Evolutionary conservation across 1,140 invertebrate species (phyloP).

Genomic region (Temnothorax curvispinosus): DNA sequence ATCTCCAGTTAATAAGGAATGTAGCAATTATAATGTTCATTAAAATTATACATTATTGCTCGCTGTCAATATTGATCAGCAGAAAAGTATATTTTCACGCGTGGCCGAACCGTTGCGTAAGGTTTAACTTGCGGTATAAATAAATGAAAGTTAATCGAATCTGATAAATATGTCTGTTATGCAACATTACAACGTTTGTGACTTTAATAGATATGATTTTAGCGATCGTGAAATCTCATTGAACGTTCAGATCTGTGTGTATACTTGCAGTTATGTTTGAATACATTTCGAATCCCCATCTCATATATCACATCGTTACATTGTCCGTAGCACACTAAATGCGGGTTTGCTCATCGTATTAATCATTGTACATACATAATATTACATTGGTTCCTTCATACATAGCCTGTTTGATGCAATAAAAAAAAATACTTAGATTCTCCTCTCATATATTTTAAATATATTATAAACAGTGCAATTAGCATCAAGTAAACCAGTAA

Average conservation of each 20-base stretch:
- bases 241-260: slow-evolving; percentile 19
- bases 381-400: neutral
- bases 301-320: neutral
- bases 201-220: neutral
- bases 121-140: neutral
- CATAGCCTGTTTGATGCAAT: neutral
- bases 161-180: neutral
- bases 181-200: slow-evolving; percentile 22
- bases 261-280: neutral
- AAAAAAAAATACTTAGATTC: neutral
- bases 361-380: slow-evolving; percentile 1
- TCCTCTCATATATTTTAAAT: neutral
- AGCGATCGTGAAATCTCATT: neutral
- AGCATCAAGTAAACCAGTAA: neutral
- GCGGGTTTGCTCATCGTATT: neutral
- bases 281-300: neutral
- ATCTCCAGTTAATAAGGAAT: neutral
- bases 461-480: neutral
- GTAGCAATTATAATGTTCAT: neutral
- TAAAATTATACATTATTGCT: slow-evolving; percentile 6
- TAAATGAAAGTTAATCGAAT: slow-evolving; percentile 19
- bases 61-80: slow-evolving; percentile 16
- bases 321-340: neutral
- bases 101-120: neutral
- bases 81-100: slow-evolving; percentile 32